phyloP scores from a whole-genome alignment of 2,113 vertebrate species.

The Oxyruncus cristatus region DNA sequence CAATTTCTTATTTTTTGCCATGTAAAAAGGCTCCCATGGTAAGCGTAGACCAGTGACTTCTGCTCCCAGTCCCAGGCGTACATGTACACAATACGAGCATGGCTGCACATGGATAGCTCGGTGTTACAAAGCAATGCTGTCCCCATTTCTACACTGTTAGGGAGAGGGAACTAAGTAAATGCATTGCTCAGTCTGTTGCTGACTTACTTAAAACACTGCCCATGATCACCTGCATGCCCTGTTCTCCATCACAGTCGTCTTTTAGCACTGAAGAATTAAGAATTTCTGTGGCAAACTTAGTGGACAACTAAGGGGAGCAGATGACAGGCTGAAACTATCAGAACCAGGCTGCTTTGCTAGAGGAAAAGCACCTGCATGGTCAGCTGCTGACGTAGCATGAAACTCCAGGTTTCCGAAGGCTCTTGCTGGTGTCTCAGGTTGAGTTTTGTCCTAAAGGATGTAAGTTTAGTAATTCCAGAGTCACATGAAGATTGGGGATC shows the following conservation, averaged over 20 bases:
- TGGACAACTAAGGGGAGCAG: constrained; percentile 62
- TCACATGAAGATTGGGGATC: not conserved
- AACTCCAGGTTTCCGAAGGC: constrained; percentile 73
- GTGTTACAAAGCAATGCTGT: not conserved
- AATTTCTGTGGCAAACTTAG: not conserved
- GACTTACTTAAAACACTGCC: not conserved
- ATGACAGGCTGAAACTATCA: constrained; percentile 72
- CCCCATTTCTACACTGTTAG: rapidly evolving
- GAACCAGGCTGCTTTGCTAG: constrained; percentile 71
- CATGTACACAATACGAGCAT: rapidly evolving
- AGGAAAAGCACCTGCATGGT: constrained; percentile 64
- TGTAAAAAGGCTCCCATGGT: not conserved
- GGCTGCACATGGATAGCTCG: not conserved
- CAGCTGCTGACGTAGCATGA: constrained; percentile 68
- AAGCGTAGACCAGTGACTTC: not conserved
- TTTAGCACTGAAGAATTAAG: not conserved
- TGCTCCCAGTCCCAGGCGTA: not conserved
- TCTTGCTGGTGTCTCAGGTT: constrained; percentile 75
- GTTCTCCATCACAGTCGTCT: not conserved
- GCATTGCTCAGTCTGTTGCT: not conserved
- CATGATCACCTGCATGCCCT: not conserved
- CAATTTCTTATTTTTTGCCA: not conserved
- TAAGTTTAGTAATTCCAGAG: not conserved
- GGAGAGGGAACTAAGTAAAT: not conserved
- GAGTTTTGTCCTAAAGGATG: constrained; percentile 76